Percentiles rank a stretch among this genome's conserved stretches.
These are phyloP conservation scores for Seriola quinqueradiata DNA, from an alignment of 2,113 vertebrate genomes.

Conservation along the genomic window DNA sequence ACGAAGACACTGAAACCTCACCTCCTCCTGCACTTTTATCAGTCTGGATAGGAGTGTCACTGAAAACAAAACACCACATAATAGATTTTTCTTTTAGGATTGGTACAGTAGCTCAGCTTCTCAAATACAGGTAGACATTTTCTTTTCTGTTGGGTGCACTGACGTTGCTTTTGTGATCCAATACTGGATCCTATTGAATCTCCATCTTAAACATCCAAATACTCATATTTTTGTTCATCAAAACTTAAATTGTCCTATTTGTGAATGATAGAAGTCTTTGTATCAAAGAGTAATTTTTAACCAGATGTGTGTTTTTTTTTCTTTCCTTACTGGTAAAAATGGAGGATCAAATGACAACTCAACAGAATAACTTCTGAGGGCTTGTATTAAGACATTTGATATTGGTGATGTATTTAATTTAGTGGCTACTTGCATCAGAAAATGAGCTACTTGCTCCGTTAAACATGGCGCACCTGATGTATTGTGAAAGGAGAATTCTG, in stretches of 20 bases:
- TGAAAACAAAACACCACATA: conserved; percentile 29
- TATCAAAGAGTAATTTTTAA: neutral
- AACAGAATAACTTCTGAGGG: conserved; percentile 1
- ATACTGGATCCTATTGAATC: conserved; percentile 12
- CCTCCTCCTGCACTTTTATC: conserved; percentile 26
- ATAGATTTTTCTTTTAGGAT: neutral
- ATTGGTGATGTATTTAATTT: conserved; percentile 27
- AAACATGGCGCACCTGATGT: conserved; percentile 1
- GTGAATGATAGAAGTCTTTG: neutral
- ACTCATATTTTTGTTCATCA: neutral
- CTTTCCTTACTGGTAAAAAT: conserved; percentile 5
- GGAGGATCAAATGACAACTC: conserved; percentile 17
- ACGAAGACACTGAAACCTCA: conserved; percentile 29
- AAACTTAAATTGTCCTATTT: conserved; percentile 20
- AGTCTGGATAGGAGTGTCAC: conserved; percentile 5
- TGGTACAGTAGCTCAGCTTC: neutral
- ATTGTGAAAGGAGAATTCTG: neutral
- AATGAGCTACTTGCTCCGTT: conserved; percentile 37
- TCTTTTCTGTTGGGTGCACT: neutral
- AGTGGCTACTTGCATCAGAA: conserved; percentile 30
- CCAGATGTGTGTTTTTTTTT: neutral
- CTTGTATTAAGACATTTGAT: conserved; percentile 27
- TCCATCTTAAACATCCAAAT: neutral
- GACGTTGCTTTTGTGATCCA: neutral
- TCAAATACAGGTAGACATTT: conserved; percentile 13